Evolutionary conservation across 2,797 vertebrate genomes (phyloP).

Genomic region (Okamejei kenojei): DNA sequence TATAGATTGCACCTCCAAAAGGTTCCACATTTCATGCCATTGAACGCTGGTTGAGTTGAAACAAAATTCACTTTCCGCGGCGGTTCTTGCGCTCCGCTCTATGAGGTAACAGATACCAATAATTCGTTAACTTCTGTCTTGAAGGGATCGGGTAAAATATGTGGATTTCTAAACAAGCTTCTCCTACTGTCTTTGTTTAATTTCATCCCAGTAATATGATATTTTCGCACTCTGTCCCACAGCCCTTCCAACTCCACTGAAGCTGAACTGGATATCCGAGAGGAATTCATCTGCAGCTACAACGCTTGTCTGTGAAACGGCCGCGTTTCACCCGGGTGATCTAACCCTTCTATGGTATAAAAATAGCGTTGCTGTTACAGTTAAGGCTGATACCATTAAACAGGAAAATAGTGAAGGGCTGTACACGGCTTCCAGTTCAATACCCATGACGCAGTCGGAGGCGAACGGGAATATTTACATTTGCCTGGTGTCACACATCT

Average conservation of each 20-base stretch:
- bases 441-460: background rate
- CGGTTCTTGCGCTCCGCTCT: background rate
- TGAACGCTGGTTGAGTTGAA: background rate
- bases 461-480: background rate
- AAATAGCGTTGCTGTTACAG: background rate
- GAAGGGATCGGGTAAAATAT: background rate
- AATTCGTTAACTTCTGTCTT: background rate
- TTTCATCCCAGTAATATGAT: background rate
- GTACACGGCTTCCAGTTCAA: background rate
- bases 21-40: background rate
- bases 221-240: background rate
- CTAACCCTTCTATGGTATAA: background rate
- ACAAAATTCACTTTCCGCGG: background rate
- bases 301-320: background rate
- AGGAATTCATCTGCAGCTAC: background rate
- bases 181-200: background rate
- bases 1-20: background rate
- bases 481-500: background rate
- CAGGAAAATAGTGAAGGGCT: background rate
- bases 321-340: background rate
- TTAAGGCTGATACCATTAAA: background rate
- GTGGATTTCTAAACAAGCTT: background rate
- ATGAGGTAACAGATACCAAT: background rate
- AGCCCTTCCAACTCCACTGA: background rate
- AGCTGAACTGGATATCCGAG: background rate